Evolutionary conservation across 1,140 invertebrate genomes (phyloP).

Genomic region (Lepidostoma basale): DNA sequence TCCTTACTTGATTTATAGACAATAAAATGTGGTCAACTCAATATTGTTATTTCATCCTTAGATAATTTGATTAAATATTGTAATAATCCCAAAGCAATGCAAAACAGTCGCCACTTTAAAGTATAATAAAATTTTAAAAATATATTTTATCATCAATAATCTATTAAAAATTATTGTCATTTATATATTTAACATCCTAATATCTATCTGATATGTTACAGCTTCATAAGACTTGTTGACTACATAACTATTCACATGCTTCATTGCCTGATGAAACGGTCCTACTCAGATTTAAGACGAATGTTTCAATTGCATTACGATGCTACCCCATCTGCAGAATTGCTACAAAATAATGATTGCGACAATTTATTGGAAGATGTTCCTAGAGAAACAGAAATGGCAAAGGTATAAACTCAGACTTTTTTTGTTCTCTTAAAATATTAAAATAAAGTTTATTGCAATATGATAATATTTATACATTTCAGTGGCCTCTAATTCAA

Average conservation of each 20-base stretch:
- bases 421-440: no score
- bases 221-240: slow-evolving; percentile 77
- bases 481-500: slow-evolving; percentile 63
- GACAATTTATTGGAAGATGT: slow-evolving; percentile 6
- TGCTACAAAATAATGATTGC: slow-evolving; percentile 10
- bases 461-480: slow-evolving; percentile 22
- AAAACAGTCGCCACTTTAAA: no score
- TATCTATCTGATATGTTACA: slow-evolving; percentile 50
- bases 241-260: slow-evolving; percentile 75
- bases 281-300: slow-evolving; percentile 65
- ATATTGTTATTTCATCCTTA: no score
- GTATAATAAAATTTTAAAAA: no score
- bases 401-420: not conserved
- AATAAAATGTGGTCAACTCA: no score
- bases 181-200: not conserved
- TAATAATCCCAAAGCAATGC: no score
- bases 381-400: not conserved
- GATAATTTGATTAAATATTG: no score
- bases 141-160: no score
- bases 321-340: slow-evolving; percentile 48
- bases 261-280: slow-evolving; percentile 69
- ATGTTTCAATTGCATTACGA: slow-evolving; percentile 63
- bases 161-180: slow-evolving; percentile 32
- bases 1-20: no score
- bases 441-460: no score